Base-by-base conservation (phyloP, 2,113 vertebrate genomes). In the Anguilla rostrata region DNA sequence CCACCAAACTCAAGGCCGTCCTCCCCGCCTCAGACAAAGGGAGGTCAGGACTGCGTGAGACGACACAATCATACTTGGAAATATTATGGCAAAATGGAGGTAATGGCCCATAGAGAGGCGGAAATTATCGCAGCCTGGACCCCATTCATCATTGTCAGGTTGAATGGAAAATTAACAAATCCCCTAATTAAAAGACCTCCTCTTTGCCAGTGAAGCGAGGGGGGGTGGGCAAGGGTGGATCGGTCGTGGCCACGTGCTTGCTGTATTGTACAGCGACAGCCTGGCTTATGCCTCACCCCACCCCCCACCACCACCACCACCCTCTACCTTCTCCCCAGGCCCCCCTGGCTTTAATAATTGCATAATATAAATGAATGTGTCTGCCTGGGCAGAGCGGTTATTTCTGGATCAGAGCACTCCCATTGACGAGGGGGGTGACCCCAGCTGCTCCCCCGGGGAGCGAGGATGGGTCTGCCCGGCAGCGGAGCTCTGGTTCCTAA, bases 311-410 rank as follows among this genome's bases (percentile, higher is more conserved):
- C 39, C 78, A 11, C 49, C 49, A 53, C 43, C 43, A 53, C 49
- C 49, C 49, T 53, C 49, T 53, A 53, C 49, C 49, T 53, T 53
- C 49, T 53, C 78, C 43, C 63, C 5, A 71, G 63, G 63, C 63
- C 63, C 63, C 26, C 71, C 71, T 34, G 71, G 40, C 84, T 85
- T 85, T 88, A 88, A 88, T 88, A 88, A 88, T 88, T 82, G 84
- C 80, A 75, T 82, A n/a, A 29, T 82, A 88, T 82, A 82, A 85
- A 88, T 88, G 78, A 85, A 79, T 85, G 84, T 85, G 83, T 71
- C 87, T 34, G 41, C 66, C 56, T 85, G 18, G 39, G 40, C 34
- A 8, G 49, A 53, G 57, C 18, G 5, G 46, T 79, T 57, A 40
- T 88, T 63, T 82, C 40, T 57, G 43, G 87, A 84, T 85, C 79